Evolutionary conservation across 2,888 invertebrate species (phyloP).

Genomic region (Bursaphelenchus okinawaensis): DNA sequence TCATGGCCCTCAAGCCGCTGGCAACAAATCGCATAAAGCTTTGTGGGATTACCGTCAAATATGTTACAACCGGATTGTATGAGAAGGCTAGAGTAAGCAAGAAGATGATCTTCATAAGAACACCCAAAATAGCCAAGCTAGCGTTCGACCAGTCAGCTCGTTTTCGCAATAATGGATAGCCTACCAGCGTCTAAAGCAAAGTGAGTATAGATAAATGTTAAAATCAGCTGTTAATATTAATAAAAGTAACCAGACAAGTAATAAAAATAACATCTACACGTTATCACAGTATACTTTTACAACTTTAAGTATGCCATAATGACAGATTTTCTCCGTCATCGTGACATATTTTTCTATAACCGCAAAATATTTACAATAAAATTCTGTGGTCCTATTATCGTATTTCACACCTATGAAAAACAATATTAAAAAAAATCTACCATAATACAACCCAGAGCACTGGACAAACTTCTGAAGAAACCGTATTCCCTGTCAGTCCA

Average conservation of each 20-base stretch:
- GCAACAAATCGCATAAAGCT: constrained; percentile 58
- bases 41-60: constrained; percentile 42
- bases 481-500: constrained; percentile 54
- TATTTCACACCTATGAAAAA: too few relatives aligned
- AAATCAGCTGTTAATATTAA: too few relatives aligned
- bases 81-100: constrained; percentile 56
- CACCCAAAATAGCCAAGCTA: constrained; percentile 53
- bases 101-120: constrained; percentile 51
- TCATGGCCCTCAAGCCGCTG: constrained; percentile 57
- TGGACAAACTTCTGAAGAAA: constrained; percentile 48
- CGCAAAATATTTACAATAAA: not conserved
- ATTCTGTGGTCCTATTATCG: not conserved
- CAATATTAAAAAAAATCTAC: too few relatives aligned
- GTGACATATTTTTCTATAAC: too few relatives aligned
- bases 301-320: too few relatives aligned
- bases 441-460: constrained; percentile 27
- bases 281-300: too few relatives aligned
- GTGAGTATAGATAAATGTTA: not conserved
- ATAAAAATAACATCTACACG: too few relatives aligned
- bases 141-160: constrained; percentile 48
- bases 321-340: too few relatives aligned
- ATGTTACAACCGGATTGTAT: constrained; percentile 45
- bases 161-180: constrained; percentile 44
- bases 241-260: too few relatives aligned
- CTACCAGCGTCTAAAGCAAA: constrained; percentile 30